A percentile compares a stretch with the other conserved stretches of the same genome.
These are phyloP conservation scores for Enteromius anoplus DNA, from an alignment of 2,797 vertebrate genomes.

Conservation along the genomic window DNA sequence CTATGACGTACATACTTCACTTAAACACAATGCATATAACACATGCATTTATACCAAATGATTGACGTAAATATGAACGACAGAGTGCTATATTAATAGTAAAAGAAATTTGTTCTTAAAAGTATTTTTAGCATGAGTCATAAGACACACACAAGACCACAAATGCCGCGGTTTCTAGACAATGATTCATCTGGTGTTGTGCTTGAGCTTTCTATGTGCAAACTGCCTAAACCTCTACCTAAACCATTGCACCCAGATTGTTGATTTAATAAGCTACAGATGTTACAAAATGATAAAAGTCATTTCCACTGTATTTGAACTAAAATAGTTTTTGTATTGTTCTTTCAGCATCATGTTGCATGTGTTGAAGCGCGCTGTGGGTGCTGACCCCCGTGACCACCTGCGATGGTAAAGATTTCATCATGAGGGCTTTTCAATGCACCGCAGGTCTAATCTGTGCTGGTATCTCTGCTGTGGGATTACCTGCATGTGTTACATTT, in stretches of 20 bases:
- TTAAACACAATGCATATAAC: not conserved
- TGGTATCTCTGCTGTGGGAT: not conserved
- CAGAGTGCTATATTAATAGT: not conserved
- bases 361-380: not conserved
- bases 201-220: not conserved
- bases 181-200: not conserved
- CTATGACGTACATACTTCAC: not conserved
- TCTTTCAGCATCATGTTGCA: not conserved
- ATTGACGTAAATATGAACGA: not conserved
- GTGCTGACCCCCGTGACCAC: too few species aligned
- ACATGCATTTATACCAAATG: not conserved
- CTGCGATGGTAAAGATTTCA: not conserved
- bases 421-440: not conserved
- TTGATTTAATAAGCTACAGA: not conserved
- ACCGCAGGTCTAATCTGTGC: not conserved
- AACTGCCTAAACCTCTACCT: not conserved
- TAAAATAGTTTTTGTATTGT: not conserved
- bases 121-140: not conserved
- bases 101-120: not conserved
- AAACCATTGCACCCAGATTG: not conserved
- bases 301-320: not conserved
- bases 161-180: not conserved
- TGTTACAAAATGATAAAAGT: not conserved
- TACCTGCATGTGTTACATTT: not conserved
- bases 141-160: not conserved